phyloP scores from a whole-genome alignment of 1,140 invertebrate species.

The Pogonus chalceus region DNA sequence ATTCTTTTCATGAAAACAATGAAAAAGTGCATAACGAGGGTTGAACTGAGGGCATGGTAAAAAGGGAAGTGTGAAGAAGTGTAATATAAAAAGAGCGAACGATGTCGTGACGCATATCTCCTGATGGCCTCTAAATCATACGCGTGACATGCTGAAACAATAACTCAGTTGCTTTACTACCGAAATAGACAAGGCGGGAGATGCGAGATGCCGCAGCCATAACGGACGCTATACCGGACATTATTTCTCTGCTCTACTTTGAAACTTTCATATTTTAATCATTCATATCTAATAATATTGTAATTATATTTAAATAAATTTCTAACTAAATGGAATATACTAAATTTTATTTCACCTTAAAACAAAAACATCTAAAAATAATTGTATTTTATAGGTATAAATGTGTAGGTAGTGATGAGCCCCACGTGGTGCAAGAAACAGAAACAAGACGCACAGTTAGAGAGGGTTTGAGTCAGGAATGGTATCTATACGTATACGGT shows the following conservation, averaged over 20 bases:
- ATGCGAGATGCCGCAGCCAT: slow-evolving; percentile 20
- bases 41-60: too few species aligned
- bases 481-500: not conserved
- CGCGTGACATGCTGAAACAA: slow-evolving; percentile 33
- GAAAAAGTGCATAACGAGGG: too few species aligned
- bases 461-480: not conserved
- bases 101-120: slow-evolving; percentile 16
- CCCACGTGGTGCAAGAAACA: not conserved
- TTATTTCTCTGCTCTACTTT: too few species aligned
- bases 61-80: slow-evolving; percentile 13
- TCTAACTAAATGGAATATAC: too few species aligned
- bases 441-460: not conserved
- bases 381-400: too few species aligned
- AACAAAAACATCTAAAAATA: too few species aligned
- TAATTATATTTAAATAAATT: too few species aligned
- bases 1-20: too few species aligned
- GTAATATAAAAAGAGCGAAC: slow-evolving; percentile 13
- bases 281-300: too few species aligned
- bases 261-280: too few species aligned
- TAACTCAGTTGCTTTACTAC: slow-evolving; percentile 35
- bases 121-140: slow-evolving; percentile 34
- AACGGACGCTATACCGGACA: slow-evolving; percentile 12
- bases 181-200: slow-evolving; percentile 33
- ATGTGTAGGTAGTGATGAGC: too few species aligned
- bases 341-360: too few species aligned